phyloP scores from a whole-genome alignment of 2,797 vertebrate genomes.

The Enteromius argenteus region DNA sequence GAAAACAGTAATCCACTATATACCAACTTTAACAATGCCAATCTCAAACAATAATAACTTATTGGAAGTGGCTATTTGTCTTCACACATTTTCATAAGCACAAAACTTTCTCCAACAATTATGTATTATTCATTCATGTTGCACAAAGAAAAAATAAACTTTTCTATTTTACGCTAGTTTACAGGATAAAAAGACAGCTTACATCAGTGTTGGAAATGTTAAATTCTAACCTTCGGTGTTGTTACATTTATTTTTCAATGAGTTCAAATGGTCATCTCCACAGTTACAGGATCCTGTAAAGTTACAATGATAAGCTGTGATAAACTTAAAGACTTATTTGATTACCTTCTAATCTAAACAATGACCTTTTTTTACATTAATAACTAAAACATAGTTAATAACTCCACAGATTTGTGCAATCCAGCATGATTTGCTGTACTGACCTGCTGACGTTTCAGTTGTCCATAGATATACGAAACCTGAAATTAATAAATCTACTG shows the following conservation, averaged over 20 bases:
- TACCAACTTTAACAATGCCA: not conserved
- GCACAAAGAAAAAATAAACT: not conserved
- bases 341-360: not conserved
- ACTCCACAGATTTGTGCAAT: not conserved
- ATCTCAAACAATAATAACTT: not conserved
- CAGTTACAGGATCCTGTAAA: slow-evolving; percentile 59
- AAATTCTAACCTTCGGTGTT: slow-evolving; percentile 67
- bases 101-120: not conserved
- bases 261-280: not conserved
- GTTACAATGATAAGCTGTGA: slow-evolving; percentile 1
- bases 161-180: not conserved
- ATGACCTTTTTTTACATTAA: not conserved
- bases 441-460: slow-evolving; percentile 39
- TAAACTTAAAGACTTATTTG: not conserved
- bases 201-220: not conserved
- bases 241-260: slow-evolving; percentile 61
- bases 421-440: slow-evolving; percentile 22
- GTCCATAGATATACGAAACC: slow-evolving; percentile 22
- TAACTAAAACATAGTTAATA: not conserved
- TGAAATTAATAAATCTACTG: slow-evolving; percentile 7
- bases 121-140: not conserved
- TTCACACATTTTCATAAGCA: not conserved
- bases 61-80: not conserved
- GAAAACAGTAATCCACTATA: not conserved
- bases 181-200: not conserved